Evolutionary conservation across 2,888 invertebrate species (phyloP).

Genomic region (Antheraea assamensis): DNA sequence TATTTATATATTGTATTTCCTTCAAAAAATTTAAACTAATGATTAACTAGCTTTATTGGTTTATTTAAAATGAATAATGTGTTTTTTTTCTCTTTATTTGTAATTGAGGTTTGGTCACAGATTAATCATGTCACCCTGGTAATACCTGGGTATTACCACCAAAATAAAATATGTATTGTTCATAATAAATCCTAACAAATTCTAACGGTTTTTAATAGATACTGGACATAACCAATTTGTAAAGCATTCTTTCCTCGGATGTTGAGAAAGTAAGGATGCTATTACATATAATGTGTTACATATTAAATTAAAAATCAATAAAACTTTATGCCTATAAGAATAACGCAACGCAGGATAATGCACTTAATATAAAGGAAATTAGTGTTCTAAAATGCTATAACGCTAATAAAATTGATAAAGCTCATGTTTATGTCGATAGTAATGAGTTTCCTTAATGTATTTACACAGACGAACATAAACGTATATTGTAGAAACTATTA

Average conservation of each 20-base stretch:
- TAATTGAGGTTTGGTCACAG: no score
- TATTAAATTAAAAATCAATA: background rate
- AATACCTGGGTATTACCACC: no score
- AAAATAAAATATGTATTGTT: no score
- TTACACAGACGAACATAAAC: slow-evolving; percentile 10
- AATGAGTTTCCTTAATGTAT: slow-evolving; percentile 14
- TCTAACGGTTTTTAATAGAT: no score
- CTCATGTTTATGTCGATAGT: slow-evolving; percentile 8
- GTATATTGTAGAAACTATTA: slow-evolving; percentile 15
- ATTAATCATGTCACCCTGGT: no score
- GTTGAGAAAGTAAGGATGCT: no score
- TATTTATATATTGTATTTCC: background rate
- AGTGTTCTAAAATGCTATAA: slow-evolving; percentile 11
- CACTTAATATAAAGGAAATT: slow-evolving; percentile 8
- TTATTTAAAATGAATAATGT: no score
- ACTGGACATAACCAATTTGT: no score
- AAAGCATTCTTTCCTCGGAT: no score
- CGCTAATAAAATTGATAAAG: slow-evolving; percentile 10
- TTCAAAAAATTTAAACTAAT: background rate
- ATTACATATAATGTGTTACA: no score
- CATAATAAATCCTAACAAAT: no score
- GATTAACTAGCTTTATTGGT: background rate
- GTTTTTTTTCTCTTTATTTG: no score
- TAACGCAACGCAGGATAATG: background rate
- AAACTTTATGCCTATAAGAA: background rate